These are phyloP conservation scores for Dendrolimus houi DNA, from an alignment of 2,888 invertebrate genomes.

Conservation along the genomic window DNA sequence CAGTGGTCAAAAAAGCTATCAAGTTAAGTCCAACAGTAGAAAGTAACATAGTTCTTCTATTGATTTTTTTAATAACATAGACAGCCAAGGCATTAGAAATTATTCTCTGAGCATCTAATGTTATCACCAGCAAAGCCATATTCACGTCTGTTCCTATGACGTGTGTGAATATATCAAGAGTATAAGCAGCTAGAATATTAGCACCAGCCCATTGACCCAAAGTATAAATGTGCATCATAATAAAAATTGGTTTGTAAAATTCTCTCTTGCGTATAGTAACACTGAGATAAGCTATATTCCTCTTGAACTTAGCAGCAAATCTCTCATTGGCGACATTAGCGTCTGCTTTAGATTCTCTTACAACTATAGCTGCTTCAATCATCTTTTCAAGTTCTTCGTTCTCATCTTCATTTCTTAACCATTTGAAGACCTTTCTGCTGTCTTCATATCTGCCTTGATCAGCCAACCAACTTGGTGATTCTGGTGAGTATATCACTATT, in stretches of 20 bases:
- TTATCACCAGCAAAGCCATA: slow-evolving; percentile 18
- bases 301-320: slow-evolving; percentile 16
- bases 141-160: slow-evolving; percentile 19
- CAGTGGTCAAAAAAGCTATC: slow-evolving; percentile 17
- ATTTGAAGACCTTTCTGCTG: slow-evolving; percentile 70
- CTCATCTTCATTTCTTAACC: slow-evolving; percentile 67
- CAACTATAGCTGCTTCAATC: slow-evolving; percentile 38
- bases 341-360: slow-evolving; percentile 30
- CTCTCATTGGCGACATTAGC: slow-evolving; percentile 21
- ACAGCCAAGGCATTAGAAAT: slow-evolving; percentile 22
- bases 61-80: slow-evolving; percentile 24
- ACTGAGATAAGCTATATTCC: slow-evolving; percentile 17
- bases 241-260: slow-evolving; percentile 32
- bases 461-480: slow-evolving; percentile 80
- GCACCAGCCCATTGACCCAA: slow-evolving; percentile 29
- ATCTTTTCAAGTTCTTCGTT: slow-evolving; percentile 49
- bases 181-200: slow-evolving; percentile 24
- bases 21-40: slow-evolving; percentile 19
- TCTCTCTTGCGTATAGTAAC: slow-evolving; percentile 23
- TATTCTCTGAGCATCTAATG: slow-evolving; percentile 25
- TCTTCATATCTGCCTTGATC: slow-evolving; percentile 70
- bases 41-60: slow-evolving; percentile 23
- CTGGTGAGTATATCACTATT: slow-evolving; percentile 61
- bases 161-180: slow-evolving; percentile 18
- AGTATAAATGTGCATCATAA: slow-evolving; percentile 29